Conservation (phyloP, 1,140 invertebrate genomes). For the Manduca sexta region DNA sequence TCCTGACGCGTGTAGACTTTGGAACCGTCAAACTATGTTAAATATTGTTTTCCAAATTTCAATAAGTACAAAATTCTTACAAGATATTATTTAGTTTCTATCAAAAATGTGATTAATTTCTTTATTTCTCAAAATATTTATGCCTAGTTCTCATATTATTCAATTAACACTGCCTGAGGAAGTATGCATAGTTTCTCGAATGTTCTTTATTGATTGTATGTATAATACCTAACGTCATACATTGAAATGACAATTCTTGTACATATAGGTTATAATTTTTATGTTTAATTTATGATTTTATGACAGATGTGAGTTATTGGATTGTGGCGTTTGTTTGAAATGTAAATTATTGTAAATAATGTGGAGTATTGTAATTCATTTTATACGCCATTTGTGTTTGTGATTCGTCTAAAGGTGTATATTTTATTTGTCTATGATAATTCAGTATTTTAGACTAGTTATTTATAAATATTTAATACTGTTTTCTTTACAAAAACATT, state of each 20-base stretch:
- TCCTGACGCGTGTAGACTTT: too few species aligned
- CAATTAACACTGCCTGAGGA: slow-evolving; percentile 25
- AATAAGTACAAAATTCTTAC: too few species aligned
- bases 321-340: slow-evolving; percentile 5
- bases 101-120: too few species aligned
- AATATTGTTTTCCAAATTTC: too few species aligned
- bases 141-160: slow-evolving; percentile 4
- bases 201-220: slow-evolving; percentile 11
- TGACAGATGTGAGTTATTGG: slow-evolving; percentile 23
- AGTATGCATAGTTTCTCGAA: slow-evolving; percentile 5
- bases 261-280: slow-evolving; percentile 56
- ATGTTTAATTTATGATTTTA: slow-evolving; percentile 45
- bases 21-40: too few species aligned
- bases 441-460: slow-evolving; percentile 51
- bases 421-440: slow-evolving; percentile 38
- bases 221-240: slow-evolving; percentile 20
- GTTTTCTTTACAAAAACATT: slow-evolving; percentile 10
- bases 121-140: background rate
- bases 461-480: slow-evolving; percentile 33
- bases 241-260: slow-evolving; percentile 46
- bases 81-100: too few species aligned
- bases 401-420: slow-evolving; percentile 50
- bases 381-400: slow-evolving; percentile 43
- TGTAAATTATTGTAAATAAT: slow-evolving; percentile 67
- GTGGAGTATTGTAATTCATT: slow-evolving; percentile 26